Percentiles rank a stretch among this genome's conserved stretches.
Conservation (phyloP, 2,797 vertebrate genomes). For the Gorsachius magnificus region DNA sequence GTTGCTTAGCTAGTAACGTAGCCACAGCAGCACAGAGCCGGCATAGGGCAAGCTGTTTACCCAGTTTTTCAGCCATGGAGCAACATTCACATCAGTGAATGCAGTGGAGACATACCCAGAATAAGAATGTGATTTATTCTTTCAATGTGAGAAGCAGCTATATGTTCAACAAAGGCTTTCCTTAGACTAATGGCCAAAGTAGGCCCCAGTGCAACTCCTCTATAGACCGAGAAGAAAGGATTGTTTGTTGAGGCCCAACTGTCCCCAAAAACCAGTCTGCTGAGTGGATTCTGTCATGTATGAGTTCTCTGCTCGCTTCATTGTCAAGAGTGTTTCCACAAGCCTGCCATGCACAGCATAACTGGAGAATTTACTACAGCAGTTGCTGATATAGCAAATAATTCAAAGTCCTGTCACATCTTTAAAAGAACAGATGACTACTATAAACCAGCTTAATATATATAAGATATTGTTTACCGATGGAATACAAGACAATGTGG, state of each 20-base stretch:
- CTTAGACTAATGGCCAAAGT: constrained; percentile 62
- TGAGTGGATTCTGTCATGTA: constrained; percentile 49
- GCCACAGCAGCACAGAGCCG: neutral
- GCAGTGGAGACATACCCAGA: constrained; percentile 54
- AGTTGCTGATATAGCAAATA: constrained; percentile 31
- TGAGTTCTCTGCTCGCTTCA: constrained; percentile 44
- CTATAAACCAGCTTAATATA: constrained; percentile 21
- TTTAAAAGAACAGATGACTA: constrained; percentile 52
- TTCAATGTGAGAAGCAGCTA: constrained; percentile 59
- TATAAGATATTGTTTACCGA: constrained; percentile 7
- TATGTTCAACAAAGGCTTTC: constrained; percentile 60
- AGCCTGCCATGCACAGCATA: neutral
- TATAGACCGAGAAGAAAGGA: constrained; percentile 60
- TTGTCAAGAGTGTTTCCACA: constrained; percentile 42
- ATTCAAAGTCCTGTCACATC: constrained; percentile 46
- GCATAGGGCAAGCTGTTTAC: constrained; percentile 41
- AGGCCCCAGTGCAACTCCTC: constrained; percentile 37
- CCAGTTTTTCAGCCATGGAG: constrained; percentile 47
- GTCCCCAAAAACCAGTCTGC: constrained; percentile 36
- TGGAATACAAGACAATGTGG: neutral
- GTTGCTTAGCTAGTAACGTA: neutral
- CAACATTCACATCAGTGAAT: constrained; percentile 59
- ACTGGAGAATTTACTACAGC: constrained; percentile 29
- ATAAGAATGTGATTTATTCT: constrained; percentile 69
- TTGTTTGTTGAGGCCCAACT: constrained; percentile 63